A percentile compares a stretch with the other conserved stretches of the same genome.
These are phyloP conservation scores for Alces alces DNA, from an alignment of 2,113 vertebrate species.

Conservation along the genomic window DNA sequence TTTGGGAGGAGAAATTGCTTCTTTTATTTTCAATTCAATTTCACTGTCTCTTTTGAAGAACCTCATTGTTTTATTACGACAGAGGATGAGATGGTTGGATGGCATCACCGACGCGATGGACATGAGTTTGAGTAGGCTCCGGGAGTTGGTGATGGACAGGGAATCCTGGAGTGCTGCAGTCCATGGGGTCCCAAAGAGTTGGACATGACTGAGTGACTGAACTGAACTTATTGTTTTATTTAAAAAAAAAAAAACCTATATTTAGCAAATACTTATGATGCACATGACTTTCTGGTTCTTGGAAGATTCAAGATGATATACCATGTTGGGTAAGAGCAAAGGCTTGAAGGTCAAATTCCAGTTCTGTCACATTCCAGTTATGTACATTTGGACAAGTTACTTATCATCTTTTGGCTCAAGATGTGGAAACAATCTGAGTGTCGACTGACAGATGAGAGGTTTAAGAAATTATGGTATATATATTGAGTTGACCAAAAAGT, in stretches of 20 bases:
- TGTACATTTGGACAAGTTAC: neutral
- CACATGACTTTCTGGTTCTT: neutral
- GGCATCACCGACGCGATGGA: accelerated
- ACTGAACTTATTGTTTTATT: neutral
- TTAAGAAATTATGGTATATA: neutral
- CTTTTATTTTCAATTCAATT: neutral
- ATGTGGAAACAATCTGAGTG: neutral
- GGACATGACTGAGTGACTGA: accelerated
- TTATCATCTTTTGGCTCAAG: neutral
- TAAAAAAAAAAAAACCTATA: neutral
- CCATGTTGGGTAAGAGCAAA: neutral
- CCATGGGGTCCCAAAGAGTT: neutral
- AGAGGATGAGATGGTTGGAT: neutral
- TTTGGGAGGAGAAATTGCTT: neutral
- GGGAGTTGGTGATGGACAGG: neutral
- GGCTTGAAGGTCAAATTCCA: neutral
- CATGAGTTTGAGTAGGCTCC: neutral
- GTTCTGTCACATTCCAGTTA: neutral
- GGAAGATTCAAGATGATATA: neutral
- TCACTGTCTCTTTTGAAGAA: neutral
- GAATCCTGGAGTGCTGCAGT: neutral
- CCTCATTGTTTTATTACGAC: neutral
- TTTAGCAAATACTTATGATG: neutral
- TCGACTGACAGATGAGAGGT: neutral
- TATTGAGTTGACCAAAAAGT: neutral